Evolutionary conservation across 1,140 invertebrate genomes (phyloP).

Genomic region (Cryptotermes secundus): DNA sequence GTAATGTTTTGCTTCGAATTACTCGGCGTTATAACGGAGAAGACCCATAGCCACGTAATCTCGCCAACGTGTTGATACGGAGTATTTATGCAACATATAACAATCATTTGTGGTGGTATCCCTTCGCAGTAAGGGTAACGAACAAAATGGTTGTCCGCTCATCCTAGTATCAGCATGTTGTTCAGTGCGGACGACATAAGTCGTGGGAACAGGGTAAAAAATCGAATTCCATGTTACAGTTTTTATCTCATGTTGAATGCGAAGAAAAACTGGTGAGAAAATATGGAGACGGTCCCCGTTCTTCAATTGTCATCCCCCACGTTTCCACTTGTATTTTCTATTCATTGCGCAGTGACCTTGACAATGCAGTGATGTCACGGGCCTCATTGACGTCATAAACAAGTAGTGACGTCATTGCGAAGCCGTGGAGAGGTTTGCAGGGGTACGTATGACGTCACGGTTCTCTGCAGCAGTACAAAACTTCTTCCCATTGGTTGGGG

Average conservation of each 20-base stretch:
- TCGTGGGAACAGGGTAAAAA: background rate
- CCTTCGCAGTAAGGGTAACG: background rate
- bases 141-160: background rate
- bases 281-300: background rate
- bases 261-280: too few species aligned
- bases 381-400: background rate
- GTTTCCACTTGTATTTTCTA: background rate
- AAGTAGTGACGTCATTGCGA: background rate
- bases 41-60: too few species aligned
- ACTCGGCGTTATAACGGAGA: too few species aligned
- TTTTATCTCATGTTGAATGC: background rate
- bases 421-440: background rate
- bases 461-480: background rate
- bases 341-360: slow-evolving; percentile 13
- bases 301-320: background rate
- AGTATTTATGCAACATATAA: too few species aligned
- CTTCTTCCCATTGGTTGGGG: background rate
- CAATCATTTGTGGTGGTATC: too few species aligned
- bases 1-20: too few species aligned
- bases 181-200: background rate
- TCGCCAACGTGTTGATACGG: too few species aligned
- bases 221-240: background rate
- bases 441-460: background rate
- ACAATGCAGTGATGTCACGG: slow-evolving; percentile 4
- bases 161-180: background rate